Conservation (phyloP, 2,113 vertebrate species). For the Ceratotherium simum region DNA sequence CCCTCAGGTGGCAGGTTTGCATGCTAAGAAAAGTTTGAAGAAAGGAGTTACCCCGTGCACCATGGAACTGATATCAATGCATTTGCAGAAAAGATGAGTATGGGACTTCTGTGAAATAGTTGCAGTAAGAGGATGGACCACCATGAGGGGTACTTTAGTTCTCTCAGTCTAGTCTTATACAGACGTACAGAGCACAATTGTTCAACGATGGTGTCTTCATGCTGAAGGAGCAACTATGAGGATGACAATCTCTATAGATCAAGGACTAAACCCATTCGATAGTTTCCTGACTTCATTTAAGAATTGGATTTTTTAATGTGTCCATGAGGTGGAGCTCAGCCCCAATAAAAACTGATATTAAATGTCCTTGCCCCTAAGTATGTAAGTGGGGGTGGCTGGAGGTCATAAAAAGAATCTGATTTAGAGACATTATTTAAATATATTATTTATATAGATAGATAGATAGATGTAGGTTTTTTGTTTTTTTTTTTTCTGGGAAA, state of each 20-base stretch:
- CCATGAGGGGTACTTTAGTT: no score
- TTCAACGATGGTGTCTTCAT: neutral
- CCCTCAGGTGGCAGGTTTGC: neutral
- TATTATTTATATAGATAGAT: no score
- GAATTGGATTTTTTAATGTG: neutral
- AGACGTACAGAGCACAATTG: neutral
- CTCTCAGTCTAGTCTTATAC: neutral
- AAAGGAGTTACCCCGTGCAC: neutral
- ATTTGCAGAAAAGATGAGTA: neutral
- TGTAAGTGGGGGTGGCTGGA: neutral
- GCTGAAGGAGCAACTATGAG: neutral
- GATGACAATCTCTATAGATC: neutral
- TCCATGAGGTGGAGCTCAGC: neutral
- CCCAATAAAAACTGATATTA: neutral
- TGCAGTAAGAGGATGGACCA: neutral
- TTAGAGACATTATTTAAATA: neutral
- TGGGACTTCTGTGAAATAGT: neutral
- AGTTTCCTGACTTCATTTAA: neutral
- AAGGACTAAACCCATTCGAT: neutral
- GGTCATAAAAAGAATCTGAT: neutral
- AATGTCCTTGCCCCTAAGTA: neutral
- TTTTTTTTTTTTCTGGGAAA: no score
- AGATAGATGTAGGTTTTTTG: no score
- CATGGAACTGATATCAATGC: neutral
- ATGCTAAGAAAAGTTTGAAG: neutral